phyloP scores from a whole-genome alignment of 2,888 invertebrate species.

The Arrhopalites spinosus region DNA sequence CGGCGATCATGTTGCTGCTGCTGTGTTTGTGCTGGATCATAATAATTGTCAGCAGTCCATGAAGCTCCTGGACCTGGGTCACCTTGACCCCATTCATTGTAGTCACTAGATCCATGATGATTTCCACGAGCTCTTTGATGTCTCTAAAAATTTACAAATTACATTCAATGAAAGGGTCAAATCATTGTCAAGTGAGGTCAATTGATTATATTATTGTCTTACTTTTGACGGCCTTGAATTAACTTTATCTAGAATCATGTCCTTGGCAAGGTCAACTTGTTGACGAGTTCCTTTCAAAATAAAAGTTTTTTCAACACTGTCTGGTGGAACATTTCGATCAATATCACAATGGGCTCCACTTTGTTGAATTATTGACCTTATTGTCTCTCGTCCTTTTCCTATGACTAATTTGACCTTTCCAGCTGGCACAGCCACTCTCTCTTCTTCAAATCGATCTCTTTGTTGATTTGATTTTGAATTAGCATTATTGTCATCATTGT shows the following conservation, averaged over 20 bases:
- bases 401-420: slow-evolving; percentile 96
- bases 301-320: slow-evolving; percentile 84
- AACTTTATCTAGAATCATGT: slow-evolving; percentile 94
- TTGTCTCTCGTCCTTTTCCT: slow-evolving; percentile 96
- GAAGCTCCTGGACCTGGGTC: slow-evolving; percentile 57
- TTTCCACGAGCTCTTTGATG: slow-evolving; percentile 27
- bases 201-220: too few species aligned
- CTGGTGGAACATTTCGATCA: slow-evolving; percentile 80
- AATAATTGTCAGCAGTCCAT: slow-evolving; percentile 40
- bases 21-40: neutral
- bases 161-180: too few species aligned
- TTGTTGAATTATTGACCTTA: slow-evolving; percentile 92
- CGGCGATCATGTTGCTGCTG: neutral
- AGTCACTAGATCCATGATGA: slow-evolving; percentile 4
- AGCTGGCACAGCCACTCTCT: slow-evolving; percentile 87
- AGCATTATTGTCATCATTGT: neutral
- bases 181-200: too few species aligned
- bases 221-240: slow-evolving; percentile 40
- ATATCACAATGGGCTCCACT: slow-evolving; percentile 97
- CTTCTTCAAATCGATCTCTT: slow-evolving; percentile 66
- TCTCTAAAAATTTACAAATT: slow-evolving; percentile 16
- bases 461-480: neutral
- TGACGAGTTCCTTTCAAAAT: slow-evolving; percentile 88
- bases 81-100: slow-evolving; percentile 14
- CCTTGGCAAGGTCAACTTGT: slow-evolving; percentile 92